A percentile compares a stretch with the other conserved stretches of the same genome.
Conservation (phyloP, 2,888 invertebrate genomes). For the Dolomedes plantarius region DNA sequence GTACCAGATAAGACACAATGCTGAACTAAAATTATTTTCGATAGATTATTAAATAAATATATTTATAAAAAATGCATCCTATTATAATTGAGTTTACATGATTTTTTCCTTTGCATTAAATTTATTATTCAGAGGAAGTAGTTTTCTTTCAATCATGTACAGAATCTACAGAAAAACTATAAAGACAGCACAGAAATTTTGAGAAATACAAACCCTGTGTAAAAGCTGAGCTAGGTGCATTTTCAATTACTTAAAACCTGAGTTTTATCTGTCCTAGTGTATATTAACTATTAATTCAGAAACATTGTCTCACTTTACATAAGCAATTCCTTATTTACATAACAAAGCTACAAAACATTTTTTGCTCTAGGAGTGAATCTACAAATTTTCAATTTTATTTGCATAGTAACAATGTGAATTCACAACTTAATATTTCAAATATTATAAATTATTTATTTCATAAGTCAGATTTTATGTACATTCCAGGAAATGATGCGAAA, state of each 20-base stretch:
- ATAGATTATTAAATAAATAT: no score
- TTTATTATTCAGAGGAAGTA: no score
- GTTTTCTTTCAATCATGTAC: no score
- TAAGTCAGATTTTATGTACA: no score
- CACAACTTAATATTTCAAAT: background rate
- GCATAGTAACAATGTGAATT: background rate
- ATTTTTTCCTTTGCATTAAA: no score
- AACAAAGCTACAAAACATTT: background rate
- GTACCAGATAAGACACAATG: no score
- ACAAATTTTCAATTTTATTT: background rate
- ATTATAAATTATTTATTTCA: no score
- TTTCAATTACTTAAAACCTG: slow-evolving; percentile 1
- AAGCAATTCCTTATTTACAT: slow-evolving; percentile 9
- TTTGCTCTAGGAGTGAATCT: background rate
- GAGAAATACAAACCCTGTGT: background rate
- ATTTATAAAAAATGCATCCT: no score
- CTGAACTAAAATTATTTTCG: no score
- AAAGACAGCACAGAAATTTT: background rate
- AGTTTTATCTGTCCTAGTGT: background rate
- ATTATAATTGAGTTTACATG: no score
- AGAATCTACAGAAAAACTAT: no score
- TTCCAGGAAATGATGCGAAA: no score
- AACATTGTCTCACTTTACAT: background rate
- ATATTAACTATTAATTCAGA: background rate
- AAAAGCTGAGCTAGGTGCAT: slow-evolving; percentile 18